Conservation (phyloP, 2,797 vertebrate species). For the Tokudaia tokunoshimensis region DNA sequence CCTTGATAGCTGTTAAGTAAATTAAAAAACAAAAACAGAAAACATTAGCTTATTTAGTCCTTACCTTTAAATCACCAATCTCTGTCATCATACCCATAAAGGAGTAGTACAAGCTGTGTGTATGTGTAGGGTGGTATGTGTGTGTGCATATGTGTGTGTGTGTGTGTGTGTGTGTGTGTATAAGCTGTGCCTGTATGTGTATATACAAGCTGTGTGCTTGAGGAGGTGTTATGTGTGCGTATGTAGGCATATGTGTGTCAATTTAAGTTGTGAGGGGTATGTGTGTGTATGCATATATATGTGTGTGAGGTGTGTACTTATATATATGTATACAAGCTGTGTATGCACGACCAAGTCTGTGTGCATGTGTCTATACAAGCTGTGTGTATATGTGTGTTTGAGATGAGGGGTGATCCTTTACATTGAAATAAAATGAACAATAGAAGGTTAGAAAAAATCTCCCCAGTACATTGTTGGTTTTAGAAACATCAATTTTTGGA, state of each 20-base stretch:
- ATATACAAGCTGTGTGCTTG: too few species aligned
- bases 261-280: background rate
- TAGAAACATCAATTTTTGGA: conserved; percentile 31
- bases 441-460: conserved; percentile 6
- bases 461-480: background rate
- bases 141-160: background rate
- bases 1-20: conserved; percentile 67
- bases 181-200: background rate
- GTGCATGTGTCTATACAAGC: background rate
- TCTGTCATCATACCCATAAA: background rate
- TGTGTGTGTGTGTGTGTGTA: background rate
- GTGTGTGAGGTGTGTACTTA: background rate
- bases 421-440: conserved; percentile 49
- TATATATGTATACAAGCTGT: background rate
- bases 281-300: background rate
- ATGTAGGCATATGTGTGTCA: too few species aligned
- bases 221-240: too few species aligned
- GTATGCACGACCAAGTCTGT: too few species aligned
- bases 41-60: background rate
- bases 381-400: background rate
- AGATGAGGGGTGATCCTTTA: background rate
- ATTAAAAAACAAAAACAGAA: conserved; percentile 65
- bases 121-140: background rate
- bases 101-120: conserved; percentile 3
- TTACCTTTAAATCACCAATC: background rate